A percentile compares a stretch with the other conserved stretches of the same genome.
Conservation (phyloP, 1,140 invertebrate genomes). For the Drosophila micromelanica region DNA sequence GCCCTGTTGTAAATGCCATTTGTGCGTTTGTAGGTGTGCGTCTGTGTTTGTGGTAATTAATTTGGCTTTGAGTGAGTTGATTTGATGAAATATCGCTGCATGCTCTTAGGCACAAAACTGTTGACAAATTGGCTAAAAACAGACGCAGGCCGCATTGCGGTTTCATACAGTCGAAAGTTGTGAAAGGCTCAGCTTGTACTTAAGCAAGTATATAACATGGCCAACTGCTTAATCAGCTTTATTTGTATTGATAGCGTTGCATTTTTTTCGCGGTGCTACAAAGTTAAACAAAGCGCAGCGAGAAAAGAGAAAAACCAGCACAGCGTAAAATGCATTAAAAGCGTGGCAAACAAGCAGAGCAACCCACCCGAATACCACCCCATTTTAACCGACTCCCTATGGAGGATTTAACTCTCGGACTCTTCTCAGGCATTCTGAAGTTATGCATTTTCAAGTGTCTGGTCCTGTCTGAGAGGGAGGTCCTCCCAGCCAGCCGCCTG, state of each 20-base stretch:
- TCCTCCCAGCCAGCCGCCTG: conserved; percentile 32
- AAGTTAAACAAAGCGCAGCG: conserved; percentile 51
- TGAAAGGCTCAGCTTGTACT: background rate
- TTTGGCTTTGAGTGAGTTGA: conserved; percentile 61
- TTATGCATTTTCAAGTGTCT: conserved; percentile 78
- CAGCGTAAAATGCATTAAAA: conserved; percentile 79
- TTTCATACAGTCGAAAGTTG: conserved; percentile 9
- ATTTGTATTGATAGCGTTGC: conserved; percentile 73
- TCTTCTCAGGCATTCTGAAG: conserved; percentile 52
- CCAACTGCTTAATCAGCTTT: conserved; percentile 73
- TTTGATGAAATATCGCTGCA: conserved; percentile 49
- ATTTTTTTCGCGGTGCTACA: conserved; percentile 45
- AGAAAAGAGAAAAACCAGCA: conserved; percentile 43
- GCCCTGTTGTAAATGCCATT: background rate
- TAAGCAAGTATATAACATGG: background rate
- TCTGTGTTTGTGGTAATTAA: conserved; percentile 49
- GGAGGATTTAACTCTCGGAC: conserved; percentile 34
- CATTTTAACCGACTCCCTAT: conserved; percentile 1
- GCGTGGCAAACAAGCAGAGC: conserved; percentile 64
- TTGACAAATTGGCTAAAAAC: conserved; percentile 40
- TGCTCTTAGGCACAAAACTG: conserved; percentile 47
- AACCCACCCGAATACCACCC: background rate
- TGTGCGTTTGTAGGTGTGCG: conserved; percentile 13
- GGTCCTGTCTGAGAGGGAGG: conserved; percentile 25
- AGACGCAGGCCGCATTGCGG: conserved; percentile 43